phyloP scores from a whole-genome alignment of 92 coral and sea anemone species.

The Umimayanthus kanabou region DNA sequence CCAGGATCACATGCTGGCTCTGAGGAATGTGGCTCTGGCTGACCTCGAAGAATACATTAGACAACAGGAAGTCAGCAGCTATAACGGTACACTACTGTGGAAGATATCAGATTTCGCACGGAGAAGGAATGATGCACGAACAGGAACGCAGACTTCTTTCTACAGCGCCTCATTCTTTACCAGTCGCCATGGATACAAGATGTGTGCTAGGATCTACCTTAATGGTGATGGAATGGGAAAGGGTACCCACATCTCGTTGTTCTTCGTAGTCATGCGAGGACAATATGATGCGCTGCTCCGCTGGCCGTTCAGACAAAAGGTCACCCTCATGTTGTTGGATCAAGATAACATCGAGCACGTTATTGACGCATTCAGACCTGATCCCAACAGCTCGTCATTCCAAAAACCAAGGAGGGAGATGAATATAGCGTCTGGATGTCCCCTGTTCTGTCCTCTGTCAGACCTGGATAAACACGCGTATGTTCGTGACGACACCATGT shows the following conservation, averaged over 20 bases:
- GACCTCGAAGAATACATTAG: conserved; percentile 48
- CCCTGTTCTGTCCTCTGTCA: conserved; percentile 61
- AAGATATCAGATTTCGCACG: conserved; percentile 60
- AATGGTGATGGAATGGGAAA: conserved; percentile 87
- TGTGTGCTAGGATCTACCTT: conserved; percentile 83
- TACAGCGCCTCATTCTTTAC: conserved; percentile 72
- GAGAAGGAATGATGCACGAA: conserved; percentile 58
- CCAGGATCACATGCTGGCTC: conserved; percentile 46
- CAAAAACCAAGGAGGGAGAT: conserved; percentile 68
- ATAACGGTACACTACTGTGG: conserved; percentile 63
- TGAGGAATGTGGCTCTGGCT: conserved; percentile 41
- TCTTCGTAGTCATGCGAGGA: conserved; percentile 79
- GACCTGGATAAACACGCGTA: conserved; percentile 66
- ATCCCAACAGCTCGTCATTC: conserved; percentile 83
- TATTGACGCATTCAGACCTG: conserved; percentile 83
- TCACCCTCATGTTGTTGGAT: conserved; percentile 73
- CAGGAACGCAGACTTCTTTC: conserved; percentile 62
- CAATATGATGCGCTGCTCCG: conserved; percentile 73
- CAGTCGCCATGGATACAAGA: conserved; percentile 79
- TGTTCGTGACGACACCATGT: conserved; percentile 71
- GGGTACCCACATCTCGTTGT: conserved; percentile 68
- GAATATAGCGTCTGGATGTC: conserved; percentile 80
- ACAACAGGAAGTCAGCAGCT: conserved; percentile 45
- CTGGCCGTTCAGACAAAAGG: conserved; percentile 92
- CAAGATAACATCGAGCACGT: conserved; percentile 74